phyloP scores from a whole-genome alignment of 1,140 invertebrate species.

The Drosophila ogumai region DNA sequence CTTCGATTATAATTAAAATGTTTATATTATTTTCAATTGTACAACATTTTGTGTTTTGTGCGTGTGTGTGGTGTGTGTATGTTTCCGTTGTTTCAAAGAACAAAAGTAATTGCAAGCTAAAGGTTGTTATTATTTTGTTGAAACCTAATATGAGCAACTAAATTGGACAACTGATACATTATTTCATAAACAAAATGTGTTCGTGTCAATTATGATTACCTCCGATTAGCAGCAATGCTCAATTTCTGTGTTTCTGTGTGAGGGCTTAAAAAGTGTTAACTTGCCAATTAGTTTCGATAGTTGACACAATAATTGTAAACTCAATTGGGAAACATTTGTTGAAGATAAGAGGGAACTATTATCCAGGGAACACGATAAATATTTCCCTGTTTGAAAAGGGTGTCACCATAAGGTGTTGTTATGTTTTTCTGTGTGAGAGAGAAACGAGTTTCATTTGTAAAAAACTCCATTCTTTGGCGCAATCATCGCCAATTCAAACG shows the following conservation, averaged over 20 bases:
- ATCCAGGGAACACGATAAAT: neutral
- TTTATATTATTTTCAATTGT: neutral
- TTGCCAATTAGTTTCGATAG: slow-evolving; percentile 2
- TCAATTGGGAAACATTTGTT: no score
- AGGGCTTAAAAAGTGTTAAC: slow-evolving; percentile 1
- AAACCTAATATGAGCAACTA: slow-evolving; percentile 3
- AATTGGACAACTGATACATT: slow-evolving; percentile 5
- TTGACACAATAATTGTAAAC: neutral
- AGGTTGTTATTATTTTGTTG: slow-evolving; percentile 9
- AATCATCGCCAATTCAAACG: slow-evolving; percentile 45
- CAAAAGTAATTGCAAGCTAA: slow-evolving; percentile 4
- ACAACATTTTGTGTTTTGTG: neutral
- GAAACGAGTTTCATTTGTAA: slow-evolving; percentile 17
- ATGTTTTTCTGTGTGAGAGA: slow-evolving; percentile 4
- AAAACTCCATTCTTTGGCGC: slow-evolving; percentile 15
- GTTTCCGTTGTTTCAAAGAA: no score
- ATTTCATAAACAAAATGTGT: slow-evolving; percentile 11
- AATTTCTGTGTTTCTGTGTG: neutral
- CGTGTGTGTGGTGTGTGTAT: no score
- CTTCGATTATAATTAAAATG: slow-evolving; percentile 13
- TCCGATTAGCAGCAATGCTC: neutral
- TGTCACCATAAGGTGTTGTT: slow-evolving; percentile 39
- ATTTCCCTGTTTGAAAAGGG: neutral
- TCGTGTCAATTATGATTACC: neutral
- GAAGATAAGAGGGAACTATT: neutral